Conservation (phyloP, 2,113 vertebrate species). For the Clarias batrachus region DNA sequence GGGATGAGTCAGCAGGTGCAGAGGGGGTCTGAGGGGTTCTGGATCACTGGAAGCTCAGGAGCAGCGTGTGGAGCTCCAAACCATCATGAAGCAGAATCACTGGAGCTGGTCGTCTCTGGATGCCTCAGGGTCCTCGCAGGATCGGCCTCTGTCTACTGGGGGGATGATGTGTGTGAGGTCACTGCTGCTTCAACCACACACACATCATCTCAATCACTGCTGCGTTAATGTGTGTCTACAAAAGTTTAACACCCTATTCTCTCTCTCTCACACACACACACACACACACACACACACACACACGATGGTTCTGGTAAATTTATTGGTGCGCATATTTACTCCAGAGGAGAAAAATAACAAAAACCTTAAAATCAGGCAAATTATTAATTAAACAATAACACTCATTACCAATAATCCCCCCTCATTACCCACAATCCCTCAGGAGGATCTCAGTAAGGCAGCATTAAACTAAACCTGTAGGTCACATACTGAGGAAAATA, state of each 20-base stretch:
- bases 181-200: too few species aligned
- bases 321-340: slow-evolving; percentile 12
- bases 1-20: too few species aligned
- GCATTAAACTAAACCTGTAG: background rate
- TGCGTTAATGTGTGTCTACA: too few species aligned
- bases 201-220: too few species aligned
- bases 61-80: too few species aligned
- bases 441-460: background rate
- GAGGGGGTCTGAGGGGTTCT: too few species aligned
- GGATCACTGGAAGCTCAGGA: too few species aligned
- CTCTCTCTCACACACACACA: background rate
- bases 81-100: too few species aligned
- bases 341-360: slow-evolving; percentile 4
- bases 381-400: background rate
- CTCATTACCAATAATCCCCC: background rate
- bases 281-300: background rate
- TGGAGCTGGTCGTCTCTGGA: too few species aligned
- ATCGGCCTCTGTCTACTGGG: too few species aligned
- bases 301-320: background rate
- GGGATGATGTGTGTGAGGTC: too few species aligned
- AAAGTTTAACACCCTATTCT: background rate
- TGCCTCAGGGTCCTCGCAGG: too few species aligned
- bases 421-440: slow-evolving; percentile 1
- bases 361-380: background rate
- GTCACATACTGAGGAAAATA: background rate